Base-by-base conservation (phyloP, 2,797 vertebrate genomes). In the Oreortyx pictus region DNA sequence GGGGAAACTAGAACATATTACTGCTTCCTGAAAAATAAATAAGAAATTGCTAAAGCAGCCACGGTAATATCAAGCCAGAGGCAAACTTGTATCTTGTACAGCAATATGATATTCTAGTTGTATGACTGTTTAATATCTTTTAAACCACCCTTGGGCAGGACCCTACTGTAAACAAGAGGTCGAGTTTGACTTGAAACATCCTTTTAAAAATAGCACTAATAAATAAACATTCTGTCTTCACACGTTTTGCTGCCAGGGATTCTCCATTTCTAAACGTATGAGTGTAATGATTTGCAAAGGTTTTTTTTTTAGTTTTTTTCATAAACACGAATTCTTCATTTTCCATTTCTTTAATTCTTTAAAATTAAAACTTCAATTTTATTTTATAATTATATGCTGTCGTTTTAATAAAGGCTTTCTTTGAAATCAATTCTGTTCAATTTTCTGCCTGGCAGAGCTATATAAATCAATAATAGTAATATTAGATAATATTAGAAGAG, bases 171-270 rank as follows among this genome's bases (percentile, higher is more conserved):
- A 96, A 95, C 93, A 93, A 95, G 88, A 86, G 92, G 91, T 96
- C 33, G 39, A 92, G 87, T 94, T 94, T 94, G 82, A 94, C 92
- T 96, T 91, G 87, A 85, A 95, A 95, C 87, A 91, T 93, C 93
- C 87, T 79, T 94, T 90, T 88, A 88, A 94, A 94, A 93, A 94
- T 95, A 95, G 84, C 88, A 56, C 86, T 92, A 95, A 93, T 95
- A 95, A 94, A 95, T 94, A 96, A 96, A 95, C 90, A 94, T 94
- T 89, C 93, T 94, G 89, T 95, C 85, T 86, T 95, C 92, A 95
- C 87, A 81, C 65, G 41, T 95, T 92, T 76, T 86, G 80, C 89
- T 96, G 94, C 82, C 92, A 95, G 82, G 86, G 91, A 85, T 72
- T 86, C 73, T 74, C 80, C 44, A 23, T 73, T 92, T 90, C 74